Base-by-base conservation (phyloP, 1,140 invertebrate species). In the Aradophagus sp. region DNA sequence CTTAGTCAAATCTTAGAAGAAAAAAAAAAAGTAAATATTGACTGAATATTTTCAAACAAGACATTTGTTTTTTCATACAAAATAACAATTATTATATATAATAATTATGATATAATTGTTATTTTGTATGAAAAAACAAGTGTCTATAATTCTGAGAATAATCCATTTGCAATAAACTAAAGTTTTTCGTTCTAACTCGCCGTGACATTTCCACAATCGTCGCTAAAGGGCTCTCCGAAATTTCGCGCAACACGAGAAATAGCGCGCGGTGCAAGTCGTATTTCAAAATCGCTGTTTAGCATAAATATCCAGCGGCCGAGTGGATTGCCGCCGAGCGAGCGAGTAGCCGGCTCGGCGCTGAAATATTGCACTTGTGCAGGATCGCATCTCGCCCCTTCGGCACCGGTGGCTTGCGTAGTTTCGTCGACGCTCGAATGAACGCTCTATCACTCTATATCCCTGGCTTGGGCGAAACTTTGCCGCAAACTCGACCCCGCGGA, bases 261-360 rank as follows among this genome's bases (percentile, higher is more conserved):
- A 67, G 62, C 56, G 53, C 63, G 45, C 52, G 38, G 8, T 16
- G 42, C 50, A 69, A 80, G 77, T 77, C 79, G 71, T 80, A 81
- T 79, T 81, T 79, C 76, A 76, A 80, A 82, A 82, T 82, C 72
- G 72, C 75, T 80, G 73, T 82, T 81, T 81, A 81, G 76, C 77
- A 82, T 82, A 81, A 82, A 81, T 82, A 79, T 80, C 56, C 67
- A 67, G 55, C 61, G 66, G 71, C 48, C 38, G 61, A 65, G 71
- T 69, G 66, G 65, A 61, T 73, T 61, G 70, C 45, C 32, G 44
- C 32, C 34, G 42, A 48, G 41, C 61, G 16, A 41, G 55, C 29
- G 42, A 8, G 56, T n/a, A 42, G 44, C 65, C 58, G 69, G 74
- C 74, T 75, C 72, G 42, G 65, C 56, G 32, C 67, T 65, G 71